phyloP scores from a whole-genome alignment of 1,140 invertebrate genomes.

The Trachelipus rathkii region DNA sequence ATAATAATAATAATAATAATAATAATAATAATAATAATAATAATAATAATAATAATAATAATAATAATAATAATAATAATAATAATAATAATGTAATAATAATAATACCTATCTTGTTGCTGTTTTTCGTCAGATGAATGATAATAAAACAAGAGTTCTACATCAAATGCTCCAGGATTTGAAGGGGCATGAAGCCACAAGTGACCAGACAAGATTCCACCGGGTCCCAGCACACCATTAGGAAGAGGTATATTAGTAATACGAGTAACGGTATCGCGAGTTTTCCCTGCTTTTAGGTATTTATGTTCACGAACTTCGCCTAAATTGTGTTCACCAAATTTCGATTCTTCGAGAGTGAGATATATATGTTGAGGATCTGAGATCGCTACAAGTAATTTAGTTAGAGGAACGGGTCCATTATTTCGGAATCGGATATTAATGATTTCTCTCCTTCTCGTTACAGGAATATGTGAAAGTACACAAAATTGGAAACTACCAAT shows the following conservation, averaged over 20 bases:
- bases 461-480: too few relatives aligned
- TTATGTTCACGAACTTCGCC: background rate
- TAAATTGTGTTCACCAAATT: background rate
- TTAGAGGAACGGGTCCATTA: conserved; percentile 33
- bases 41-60: too few relatives aligned
- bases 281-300: background rate
- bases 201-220: background rate
- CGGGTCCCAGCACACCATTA: background rate
- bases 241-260: background rate
- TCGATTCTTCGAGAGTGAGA: conserved; percentile 23
- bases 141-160: conserved; percentile 1
- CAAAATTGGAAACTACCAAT: too few relatives aligned
- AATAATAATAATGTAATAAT: too few relatives aligned
- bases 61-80: too few relatives aligned
- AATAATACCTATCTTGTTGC: background rate
- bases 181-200: background rate
- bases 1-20: too few relatives aligned
- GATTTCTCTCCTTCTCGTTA: too few relatives aligned
- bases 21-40: too few relatives aligned
- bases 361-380: conserved; percentile 37
- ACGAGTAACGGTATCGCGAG: background rate
- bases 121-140: background rate
- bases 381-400: conserved; percentile 32
- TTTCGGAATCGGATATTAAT: conserved; percentile 34
- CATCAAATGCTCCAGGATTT: background rate